Evolutionary conservation across 2,797 vertebrate species (phyloP), one percentile per base, ranked within the genome.

Genomic region (Enteromius paludinosus): DNA sequence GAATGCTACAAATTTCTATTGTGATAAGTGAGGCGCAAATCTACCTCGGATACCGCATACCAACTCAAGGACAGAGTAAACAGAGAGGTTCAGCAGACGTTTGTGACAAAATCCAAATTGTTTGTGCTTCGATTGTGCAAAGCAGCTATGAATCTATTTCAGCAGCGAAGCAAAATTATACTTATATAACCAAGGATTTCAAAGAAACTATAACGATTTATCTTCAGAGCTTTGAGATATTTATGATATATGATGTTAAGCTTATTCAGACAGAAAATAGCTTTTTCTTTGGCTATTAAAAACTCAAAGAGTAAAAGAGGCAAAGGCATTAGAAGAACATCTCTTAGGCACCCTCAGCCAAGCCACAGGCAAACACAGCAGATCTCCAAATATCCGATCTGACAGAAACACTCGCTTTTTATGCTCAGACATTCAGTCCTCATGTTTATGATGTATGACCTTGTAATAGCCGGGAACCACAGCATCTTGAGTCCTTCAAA

Each of bases 401-500:
- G 81, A 84, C 84, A 84, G 82, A 82, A 23, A 33, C 62, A 66
- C 35, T 47, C 15, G 28, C 25, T 41, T 78, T 83, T 64, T 52
- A 72, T 28, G 75, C 85, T 79, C 82, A 72, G 73, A 72, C 52
- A 70, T 82, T 83, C 85, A 75, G 72, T 82, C 69, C 43, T 54
- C 54, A 83, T 81, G 64, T 74, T 66, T 49, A 83, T 83, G 66
- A 79, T 78, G 52, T 62, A 56, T 70, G 81, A 84, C 83, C 79
- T 78, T 83, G 82, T 81, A 83, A 87, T 87, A 84, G 85, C 81
- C 52, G 84, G 75, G 49, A 84, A 84, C 80, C 83, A 85, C 30
- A 28, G 76, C 81, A 77, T 86, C 81, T 87, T 84, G 75, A 45
- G 68, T 72, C 82, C 83, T 86, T 86, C 88, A 85, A 73, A 87